These are phyloP conservation scores for Ctenopoma multispine DNA, from an alignment of 2,797 vertebrate species.

Conservation along the genomic window DNA sequence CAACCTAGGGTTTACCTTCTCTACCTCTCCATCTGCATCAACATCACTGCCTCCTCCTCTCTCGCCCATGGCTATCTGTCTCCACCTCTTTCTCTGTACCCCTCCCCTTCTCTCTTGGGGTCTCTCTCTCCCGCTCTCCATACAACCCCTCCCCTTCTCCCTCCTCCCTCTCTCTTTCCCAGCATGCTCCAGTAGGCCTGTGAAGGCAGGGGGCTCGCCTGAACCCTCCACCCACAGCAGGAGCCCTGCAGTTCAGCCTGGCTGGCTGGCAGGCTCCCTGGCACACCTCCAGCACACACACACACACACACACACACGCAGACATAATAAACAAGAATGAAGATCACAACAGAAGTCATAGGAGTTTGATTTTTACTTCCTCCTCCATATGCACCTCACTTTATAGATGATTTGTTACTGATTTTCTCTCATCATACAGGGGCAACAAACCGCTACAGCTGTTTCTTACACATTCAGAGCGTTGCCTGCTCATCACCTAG, in stretches of 20 bases:
- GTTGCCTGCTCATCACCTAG: slow-evolving; percentile 13
- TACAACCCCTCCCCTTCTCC: slow-evolving; percentile 20
- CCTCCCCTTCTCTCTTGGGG: slow-evolving; percentile 18
- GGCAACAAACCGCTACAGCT: background rate
- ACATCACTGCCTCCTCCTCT: slow-evolving; percentile 55
- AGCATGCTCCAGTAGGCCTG: slow-evolving; percentile 72
- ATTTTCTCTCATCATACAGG: background rate
- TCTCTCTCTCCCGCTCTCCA: slow-evolving; percentile 19
- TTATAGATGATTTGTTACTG: background rate
- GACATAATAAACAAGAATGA: background rate
- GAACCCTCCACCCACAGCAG: slow-evolving; percentile 76
- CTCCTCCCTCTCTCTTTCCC: slow-evolving; percentile 54
- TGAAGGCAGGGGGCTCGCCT: slow-evolving; percentile 74
- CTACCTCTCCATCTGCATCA: slow-evolving; percentile 63
- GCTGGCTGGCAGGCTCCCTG: slow-evolving; percentile 74
- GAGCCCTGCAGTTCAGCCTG: slow-evolving; percentile 72
- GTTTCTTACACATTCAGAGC: slow-evolving; percentile 11
- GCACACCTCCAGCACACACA: slow-evolving; percentile 65
- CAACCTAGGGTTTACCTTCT: slow-evolving; percentile 77
- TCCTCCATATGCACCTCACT: background rate
- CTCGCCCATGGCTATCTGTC: slow-evolving; percentile 43
- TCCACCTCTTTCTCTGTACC: slow-evolving; percentile 49
- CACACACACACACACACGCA: slow-evolving; percentile 20
- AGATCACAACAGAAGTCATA: background rate
- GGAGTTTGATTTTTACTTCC: background rate